phyloP scores from a whole-genome alignment of 2,888 invertebrate species.

The Volucella inflata region DNA sequence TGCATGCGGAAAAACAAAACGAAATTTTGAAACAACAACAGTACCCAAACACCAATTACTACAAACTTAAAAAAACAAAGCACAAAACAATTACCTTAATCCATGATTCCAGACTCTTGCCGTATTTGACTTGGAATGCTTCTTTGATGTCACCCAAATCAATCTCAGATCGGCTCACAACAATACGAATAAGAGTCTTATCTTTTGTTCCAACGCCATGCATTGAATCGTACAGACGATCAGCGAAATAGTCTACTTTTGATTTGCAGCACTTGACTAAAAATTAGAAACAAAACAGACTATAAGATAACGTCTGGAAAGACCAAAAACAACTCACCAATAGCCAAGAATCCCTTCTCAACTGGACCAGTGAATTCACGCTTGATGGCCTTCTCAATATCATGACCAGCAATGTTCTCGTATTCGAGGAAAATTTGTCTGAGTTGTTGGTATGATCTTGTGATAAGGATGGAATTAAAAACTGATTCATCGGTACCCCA shows the following conservation, averaged over 20 bases:
- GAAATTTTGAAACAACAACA: constrained; percentile 30
- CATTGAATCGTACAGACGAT: constrained; percentile 95
- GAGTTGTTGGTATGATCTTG: constrained; percentile 95
- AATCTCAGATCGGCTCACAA: constrained; percentile 95
- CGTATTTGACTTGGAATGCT: constrained; percentile 93
- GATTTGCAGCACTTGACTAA: constrained; percentile 94
- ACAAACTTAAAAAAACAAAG: constrained; percentile 21
- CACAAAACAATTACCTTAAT: constrained; percentile 87
- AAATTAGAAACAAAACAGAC: constrained; percentile 75
- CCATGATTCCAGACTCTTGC: constrained; percentile 92
- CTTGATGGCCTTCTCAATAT: constrained; percentile 93
- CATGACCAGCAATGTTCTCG: constrained; percentile 91
- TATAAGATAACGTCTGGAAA: constrained; percentile 1
- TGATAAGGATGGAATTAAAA: constrained; percentile 93
- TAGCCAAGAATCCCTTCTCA: constrained; percentile 93
- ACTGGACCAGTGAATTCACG: constrained; percentile 95
- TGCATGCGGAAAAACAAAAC: constrained; percentile 52
- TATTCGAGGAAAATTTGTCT: constrained; percentile 94
- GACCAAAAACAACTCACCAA: constrained; percentile 86
- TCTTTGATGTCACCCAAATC: constrained; percentile 96
- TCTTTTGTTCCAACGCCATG: constrained; percentile 94
- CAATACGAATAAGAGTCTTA: constrained; percentile 94
- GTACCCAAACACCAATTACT: constrained; percentile 62
- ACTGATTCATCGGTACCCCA: constrained; percentile 96
- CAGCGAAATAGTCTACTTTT: constrained; percentile 95